These are phyloP conservation scores for Pollachius pollachius DNA, from an alignment of 2,113 vertebrate species.

Conservation along the genomic window DNA sequence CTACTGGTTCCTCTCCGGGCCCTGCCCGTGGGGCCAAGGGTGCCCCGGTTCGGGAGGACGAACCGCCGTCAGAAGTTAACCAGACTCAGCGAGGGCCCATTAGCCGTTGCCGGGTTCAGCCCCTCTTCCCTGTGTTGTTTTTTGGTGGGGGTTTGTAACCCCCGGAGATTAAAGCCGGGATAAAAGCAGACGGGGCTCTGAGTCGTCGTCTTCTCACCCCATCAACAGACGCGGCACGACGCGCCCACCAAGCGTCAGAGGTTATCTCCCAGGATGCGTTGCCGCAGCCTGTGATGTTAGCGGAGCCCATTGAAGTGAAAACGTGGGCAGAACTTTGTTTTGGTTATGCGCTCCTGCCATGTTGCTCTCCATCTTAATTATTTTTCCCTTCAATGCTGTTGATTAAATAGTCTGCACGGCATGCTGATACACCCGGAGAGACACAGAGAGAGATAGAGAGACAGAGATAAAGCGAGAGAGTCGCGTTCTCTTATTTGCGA, in stretches of 20 bases:
- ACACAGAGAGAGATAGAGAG: no score
- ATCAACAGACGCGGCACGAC: slow-evolving; percentile 37
- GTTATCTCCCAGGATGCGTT: slow-evolving; percentile 43
- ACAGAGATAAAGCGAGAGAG: no score
- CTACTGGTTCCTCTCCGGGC: slow-evolving; percentile 21
- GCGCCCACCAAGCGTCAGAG: slow-evolving; percentile 54
- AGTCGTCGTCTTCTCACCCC: slow-evolving; percentile 54
- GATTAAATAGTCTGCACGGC: slow-evolving; percentile 12
- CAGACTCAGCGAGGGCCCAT: slow-evolving; percentile 53
- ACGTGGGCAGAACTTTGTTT: slow-evolving; percentile 6
- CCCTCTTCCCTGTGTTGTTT: slow-evolving; percentile 35
- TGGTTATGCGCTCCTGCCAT: no score
- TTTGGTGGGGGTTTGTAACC: slow-evolving; percentile 48
- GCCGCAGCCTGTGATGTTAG: slow-evolving; percentile 50
- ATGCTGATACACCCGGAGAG: no score
- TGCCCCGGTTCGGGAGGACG: slow-evolving; percentile 18
- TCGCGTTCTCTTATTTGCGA: no score
- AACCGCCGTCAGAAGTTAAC: slow-evolving; percentile 57
- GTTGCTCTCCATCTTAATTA: slow-evolving; percentile 11
- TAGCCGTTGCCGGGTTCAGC: slow-evolving; percentile 26
- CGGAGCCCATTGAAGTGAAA: slow-evolving; percentile 49
- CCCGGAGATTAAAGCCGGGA: slow-evolving; percentile 59
- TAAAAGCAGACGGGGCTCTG: slow-evolving; percentile 55
- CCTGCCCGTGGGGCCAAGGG: slow-evolving; percentile 32
- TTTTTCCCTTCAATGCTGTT: slow-evolving; percentile 47